These are phyloP conservation scores for Felis chaus DNA, from an alignment of 2,113 vertebrate species.

Conservation along the genomic window DNA sequence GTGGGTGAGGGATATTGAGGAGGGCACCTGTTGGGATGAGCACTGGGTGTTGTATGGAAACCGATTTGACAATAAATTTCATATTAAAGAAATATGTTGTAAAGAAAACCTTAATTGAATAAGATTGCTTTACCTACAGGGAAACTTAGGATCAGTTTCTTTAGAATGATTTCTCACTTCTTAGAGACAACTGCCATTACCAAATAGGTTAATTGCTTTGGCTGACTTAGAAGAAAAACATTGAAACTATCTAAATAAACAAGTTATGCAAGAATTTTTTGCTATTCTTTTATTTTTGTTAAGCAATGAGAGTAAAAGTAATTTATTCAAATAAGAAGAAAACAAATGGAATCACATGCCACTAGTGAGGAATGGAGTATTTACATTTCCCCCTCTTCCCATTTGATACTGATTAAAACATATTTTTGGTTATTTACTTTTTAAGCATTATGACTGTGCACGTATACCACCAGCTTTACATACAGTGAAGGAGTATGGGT, in stretches of 20 bases:
- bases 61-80: too few species aligned
- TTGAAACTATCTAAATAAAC: slow-evolving; percentile 37
- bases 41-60: too few species aligned
- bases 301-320: background rate
- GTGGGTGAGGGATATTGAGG: too few species aligned
- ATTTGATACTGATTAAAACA: background rate
- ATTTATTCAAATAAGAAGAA: background rate
- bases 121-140: background rate
- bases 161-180: background rate
- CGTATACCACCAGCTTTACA: background rate
- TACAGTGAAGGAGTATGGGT: background rate
- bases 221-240: slow-evolving; percentile 16
- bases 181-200: slow-evolving; percentile 3
- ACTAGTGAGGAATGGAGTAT: background rate
- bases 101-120: background rate
- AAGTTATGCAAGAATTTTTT: background rate
- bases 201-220: slow-evolving; percentile 5
- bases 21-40: too few species aligned
- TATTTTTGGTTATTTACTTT: background rate
- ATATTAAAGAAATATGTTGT: background rate
- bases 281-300: background rate
- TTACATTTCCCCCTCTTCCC: background rate
- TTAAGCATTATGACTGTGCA: background rate
- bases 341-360: background rate
- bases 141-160: background rate